These are phyloP conservation scores for Didymodactylos carnosus DNA, from an alignment of 2,888 invertebrate genomes.

Conservation along the genomic window DNA sequence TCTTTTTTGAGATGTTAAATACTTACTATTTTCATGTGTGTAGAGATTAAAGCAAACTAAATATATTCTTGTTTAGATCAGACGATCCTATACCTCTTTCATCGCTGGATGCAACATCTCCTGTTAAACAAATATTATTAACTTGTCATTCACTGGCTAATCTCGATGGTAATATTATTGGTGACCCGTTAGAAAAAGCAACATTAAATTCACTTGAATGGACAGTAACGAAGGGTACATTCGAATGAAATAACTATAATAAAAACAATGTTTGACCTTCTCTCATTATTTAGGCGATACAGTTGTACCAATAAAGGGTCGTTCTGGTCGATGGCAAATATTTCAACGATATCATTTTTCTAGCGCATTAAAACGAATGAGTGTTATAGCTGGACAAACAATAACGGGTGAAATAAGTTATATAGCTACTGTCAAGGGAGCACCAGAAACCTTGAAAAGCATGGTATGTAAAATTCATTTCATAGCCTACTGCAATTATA, in stretches of 20 bases:
- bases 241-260: too few species aligned
- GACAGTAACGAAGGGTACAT: conserved; percentile 84
- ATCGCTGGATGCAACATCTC: neutral
- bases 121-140: neutral
- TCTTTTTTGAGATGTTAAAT: too few species aligned
- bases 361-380: conserved; percentile 86
- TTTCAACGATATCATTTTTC: conserved; percentile 86
- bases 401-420: conserved; percentile 55
- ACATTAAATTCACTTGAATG: conserved; percentile 83
- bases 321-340: conserved; percentile 60
- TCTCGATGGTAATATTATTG: conserved; percentile 74
- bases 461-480: too few species aligned
- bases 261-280: too few species aligned
- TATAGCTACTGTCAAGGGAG: conserved; percentile 82
- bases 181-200: conserved; percentile 94
- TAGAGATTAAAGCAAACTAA: too few species aligned
- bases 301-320: conserved; percentile 59
- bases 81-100: neutral
- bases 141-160: conserved; percentile 75
- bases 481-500: too few species aligned
- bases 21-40: too few species aligned
- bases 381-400: conserved; percentile 76
- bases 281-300: too few species aligned
- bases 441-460: conserved; percentile 73
- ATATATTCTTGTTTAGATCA: too few species aligned